Conservation (phyloP, 2,113 vertebrate genomes). For the Bos indicus region DNA sequence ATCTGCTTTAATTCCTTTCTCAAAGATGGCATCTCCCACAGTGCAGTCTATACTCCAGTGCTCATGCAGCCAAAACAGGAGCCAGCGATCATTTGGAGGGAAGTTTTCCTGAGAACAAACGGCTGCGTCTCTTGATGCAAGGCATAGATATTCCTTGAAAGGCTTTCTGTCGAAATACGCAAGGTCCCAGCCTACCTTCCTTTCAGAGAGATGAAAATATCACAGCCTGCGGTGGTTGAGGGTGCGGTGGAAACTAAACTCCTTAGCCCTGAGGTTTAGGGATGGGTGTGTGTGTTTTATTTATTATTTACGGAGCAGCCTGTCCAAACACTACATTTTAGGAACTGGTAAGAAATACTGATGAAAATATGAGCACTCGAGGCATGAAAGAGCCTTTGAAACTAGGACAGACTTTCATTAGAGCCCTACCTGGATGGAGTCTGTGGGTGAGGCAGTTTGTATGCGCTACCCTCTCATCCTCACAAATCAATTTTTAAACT, state of each 20-base stretch:
- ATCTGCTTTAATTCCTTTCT: conserved; percentile 37
- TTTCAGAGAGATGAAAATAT: conserved; percentile 46
- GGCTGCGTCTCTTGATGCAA: background rate
- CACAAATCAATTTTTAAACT: conserved; percentile 36
- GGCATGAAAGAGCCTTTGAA: conserved; percentile 45
- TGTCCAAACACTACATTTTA: conserved; percentile 39
- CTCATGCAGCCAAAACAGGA: background rate
- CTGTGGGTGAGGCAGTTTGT: background rate
- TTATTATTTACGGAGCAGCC: conserved; percentile 52
- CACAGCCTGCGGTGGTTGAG: background rate
- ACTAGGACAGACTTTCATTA: conserved; percentile 3
- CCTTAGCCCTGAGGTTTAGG: background rate
- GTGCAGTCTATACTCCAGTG: background rate
- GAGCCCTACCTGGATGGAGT: background rate
- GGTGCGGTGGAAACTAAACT: background rate
- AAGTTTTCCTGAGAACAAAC: background rate
- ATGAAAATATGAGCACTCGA: background rate
- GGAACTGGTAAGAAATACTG: background rate
- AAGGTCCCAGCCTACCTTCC: background rate
- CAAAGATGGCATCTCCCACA: background rate
- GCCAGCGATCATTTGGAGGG: background rate
- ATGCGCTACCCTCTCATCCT: background rate
- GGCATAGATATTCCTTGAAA: conserved; percentile 17
- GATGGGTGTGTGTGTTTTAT: conserved; percentile 28
- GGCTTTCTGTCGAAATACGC: conserved; percentile 8